Percentiles rank a stretch among this genome's conserved stretches.
These are phyloP conservation scores for Gambusia affinis DNA, from an alignment of 2,113 vertebrate species.

Conservation along the genomic window DNA sequence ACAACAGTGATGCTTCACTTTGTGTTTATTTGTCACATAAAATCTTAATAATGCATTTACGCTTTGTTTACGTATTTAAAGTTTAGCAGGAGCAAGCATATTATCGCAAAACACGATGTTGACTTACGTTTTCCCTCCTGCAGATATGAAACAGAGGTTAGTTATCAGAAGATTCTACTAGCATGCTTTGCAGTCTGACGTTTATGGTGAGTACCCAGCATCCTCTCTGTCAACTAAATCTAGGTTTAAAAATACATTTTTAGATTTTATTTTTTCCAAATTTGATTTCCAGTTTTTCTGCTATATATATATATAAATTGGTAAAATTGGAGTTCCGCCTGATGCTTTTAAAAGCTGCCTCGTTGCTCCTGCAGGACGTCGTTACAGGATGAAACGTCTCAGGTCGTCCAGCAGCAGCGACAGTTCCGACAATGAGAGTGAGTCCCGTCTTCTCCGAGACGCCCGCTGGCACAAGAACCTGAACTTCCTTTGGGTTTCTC, in stretches of 20 bases:
- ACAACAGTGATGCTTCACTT: too few relatives aligned
- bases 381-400: conserved; percentile 96
- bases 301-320: too few relatives aligned
- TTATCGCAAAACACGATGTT: neutral
- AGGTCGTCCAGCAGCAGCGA: conserved; percentile 95
- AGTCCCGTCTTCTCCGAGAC: conserved; percentile 66
- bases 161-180: conserved; percentile 58
- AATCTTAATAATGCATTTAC: neutral
- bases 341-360: neutral
- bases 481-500: neutral
- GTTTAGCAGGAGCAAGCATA: too few relatives aligned
- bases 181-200: conserved; percentile 66
- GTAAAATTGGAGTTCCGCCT: too few relatives aligned
- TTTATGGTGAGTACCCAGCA: conserved; percentile 72
- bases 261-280: too few relatives aligned
- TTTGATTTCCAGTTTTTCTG: too few relatives aligned
- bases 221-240: neutral
- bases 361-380: conserved; percentile 83
- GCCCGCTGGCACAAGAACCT: neutral
- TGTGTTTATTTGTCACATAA: neutral
- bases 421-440: conserved; percentile 98
- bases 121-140: conserved; percentile 5
- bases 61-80: too few relatives aligned
- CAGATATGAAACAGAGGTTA: conserved; percentile 54
- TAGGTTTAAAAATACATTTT: neutral